Evolutionary conservation across 30 jellyfish, hydroid and myxozoan species (phyloP).

Genomic region (Turritopsis rubra): DNA sequence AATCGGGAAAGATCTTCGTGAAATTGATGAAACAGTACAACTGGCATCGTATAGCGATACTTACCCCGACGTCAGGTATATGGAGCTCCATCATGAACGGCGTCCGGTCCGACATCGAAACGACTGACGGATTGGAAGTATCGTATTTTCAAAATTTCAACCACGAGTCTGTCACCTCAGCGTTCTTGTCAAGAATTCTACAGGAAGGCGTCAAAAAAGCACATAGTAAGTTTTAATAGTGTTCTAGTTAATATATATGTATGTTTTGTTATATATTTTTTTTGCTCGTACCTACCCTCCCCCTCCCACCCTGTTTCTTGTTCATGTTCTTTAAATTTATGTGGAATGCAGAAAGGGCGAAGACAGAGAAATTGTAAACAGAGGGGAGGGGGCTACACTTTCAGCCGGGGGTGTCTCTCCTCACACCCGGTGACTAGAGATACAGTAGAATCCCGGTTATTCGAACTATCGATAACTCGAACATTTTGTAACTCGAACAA

Average conservation of each 20-base stretch:
- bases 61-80: constrained; percentile 56
- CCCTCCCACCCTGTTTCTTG: neutral
- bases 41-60: constrained; percentile 72
- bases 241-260: neutral
- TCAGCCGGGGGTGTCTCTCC: too few species aligned
- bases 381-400: too few species aligned
- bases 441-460: too few species aligned
- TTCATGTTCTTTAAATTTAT: too few species aligned
- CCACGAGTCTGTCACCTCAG: neutral
- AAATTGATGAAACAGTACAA: constrained; percentile 47
- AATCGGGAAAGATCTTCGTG: constrained; percentile 66
- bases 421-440: too few species aligned
- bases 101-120: constrained; percentile 20
- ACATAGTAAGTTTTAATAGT: constrained; percentile 23
- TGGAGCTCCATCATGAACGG: constrained; percentile 59
- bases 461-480: too few species aligned
- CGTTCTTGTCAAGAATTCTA: constrained; percentile 9
- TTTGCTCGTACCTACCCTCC: too few species aligned
- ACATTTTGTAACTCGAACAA: too few species aligned
- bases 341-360: too few species aligned
- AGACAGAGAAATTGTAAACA: too few species aligned
- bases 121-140: constrained; percentile 4
- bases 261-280: neutral
- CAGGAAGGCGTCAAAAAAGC: constrained; percentile 20
- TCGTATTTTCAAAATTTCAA: constrained; percentile 29